These are phyloP conservation scores for Myotis findleyi DNA, from an alignment of 2,797 vertebrate genomes.

Conservation along the genomic window DNA sequence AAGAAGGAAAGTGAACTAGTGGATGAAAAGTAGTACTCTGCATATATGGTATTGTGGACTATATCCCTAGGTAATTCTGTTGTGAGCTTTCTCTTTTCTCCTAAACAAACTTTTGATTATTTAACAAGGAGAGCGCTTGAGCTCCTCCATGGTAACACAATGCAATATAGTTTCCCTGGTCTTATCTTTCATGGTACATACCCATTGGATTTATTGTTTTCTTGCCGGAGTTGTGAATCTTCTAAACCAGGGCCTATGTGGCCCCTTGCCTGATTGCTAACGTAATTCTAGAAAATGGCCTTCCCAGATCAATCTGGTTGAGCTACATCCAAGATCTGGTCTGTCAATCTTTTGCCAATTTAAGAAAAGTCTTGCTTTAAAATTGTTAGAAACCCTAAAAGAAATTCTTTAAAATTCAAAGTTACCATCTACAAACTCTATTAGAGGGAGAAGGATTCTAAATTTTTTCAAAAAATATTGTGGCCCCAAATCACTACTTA, in stretches of 20 bases:
- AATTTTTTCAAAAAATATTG: conserved; percentile 40
- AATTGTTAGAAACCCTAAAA: not conserved
- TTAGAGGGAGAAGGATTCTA: not conserved
- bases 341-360: not conserved
- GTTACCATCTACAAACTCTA: not conserved
- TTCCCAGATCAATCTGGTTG: not conserved
- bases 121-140: not conserved
- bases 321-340: not conserved
- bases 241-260: not conserved
- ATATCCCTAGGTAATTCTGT: not conserved
- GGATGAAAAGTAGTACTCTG: not conserved
- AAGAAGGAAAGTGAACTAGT: not conserved
- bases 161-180: not conserved
- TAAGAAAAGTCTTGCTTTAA: not conserved
- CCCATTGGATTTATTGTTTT: conserved; percentile 54
- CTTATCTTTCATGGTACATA: not conserved
- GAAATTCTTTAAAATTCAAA: not conserved
- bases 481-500: not conserved
- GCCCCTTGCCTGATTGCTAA: conserved; percentile 43
- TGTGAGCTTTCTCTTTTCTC: not conserved
- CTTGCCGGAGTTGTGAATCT: conserved; percentile 40
- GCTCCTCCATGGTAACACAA: not conserved
- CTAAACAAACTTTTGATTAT: not conserved
- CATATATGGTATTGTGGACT: not conserved
- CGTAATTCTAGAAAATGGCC: not conserved